These are phyloP conservation scores for Coreius guichenoti DNA, from an alignment of 2,797 vertebrate genomes.

Conservation along the genomic window DNA sequence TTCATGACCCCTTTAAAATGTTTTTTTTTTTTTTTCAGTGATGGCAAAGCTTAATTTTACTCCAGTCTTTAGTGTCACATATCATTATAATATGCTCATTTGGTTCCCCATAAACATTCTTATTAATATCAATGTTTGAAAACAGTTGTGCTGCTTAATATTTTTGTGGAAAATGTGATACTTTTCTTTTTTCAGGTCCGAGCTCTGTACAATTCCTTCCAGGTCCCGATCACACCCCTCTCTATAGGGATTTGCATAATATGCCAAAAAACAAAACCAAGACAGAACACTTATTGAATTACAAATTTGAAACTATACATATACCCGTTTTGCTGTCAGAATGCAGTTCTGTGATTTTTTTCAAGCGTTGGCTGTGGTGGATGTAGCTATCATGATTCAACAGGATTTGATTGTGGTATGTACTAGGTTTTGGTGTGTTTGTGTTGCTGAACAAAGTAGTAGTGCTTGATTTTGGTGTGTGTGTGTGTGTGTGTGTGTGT, in stretches of 20 bases:
- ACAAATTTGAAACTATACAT: background rate
- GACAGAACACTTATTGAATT: background rate
- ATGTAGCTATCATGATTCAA: background rate
- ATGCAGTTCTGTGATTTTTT: background rate
- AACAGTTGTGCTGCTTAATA: background rate
- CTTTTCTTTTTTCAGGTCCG: background rate
- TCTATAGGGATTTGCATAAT: background rate
- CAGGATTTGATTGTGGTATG: background rate
- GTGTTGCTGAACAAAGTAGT: conserved; percentile 4
- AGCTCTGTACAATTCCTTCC: background rate
- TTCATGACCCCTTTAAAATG: no score
- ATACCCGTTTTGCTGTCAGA: background rate
- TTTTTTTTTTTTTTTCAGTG: no score
- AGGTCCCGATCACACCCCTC: background rate
- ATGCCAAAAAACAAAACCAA: background rate
- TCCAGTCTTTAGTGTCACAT: no score
- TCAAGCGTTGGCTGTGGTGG: background rate
- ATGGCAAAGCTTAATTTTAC: no score
- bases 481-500: background rate
- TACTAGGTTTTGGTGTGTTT: background rate
- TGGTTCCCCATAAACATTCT: background rate
- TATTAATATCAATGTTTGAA: background rate
- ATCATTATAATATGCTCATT: background rate
- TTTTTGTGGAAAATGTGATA: background rate
- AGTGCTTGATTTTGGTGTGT: background rate